Conservation (phyloP, 2,888 invertebrate genomes). For the Drosophila fungiperda region DNA sequence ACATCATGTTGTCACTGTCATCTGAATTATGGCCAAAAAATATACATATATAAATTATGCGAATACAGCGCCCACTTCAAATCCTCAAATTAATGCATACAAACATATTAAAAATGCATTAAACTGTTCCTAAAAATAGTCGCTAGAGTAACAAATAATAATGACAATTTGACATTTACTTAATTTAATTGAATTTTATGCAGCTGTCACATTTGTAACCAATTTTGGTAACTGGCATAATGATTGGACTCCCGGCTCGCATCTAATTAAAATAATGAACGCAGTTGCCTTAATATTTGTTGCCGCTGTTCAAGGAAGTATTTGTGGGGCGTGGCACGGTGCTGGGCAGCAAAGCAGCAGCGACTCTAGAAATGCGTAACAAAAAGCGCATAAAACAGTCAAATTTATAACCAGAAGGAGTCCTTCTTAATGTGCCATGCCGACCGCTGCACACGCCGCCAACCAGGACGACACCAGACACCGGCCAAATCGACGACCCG, state of each 20-base stretch:
- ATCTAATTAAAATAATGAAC: conserved; percentile 74
- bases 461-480: conserved; percentile 52
- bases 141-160: background rate
- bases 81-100: background rate
- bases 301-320: conserved; percentile 43
- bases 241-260: conserved; percentile 26
- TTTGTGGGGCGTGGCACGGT: conserved; percentile 62
- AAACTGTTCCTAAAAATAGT: conserved; percentile 16
- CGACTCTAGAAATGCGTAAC: conserved; percentile 60
- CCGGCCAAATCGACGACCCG: background rate
- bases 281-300: conserved; percentile 20
- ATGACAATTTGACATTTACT: conserved; percentile 40
- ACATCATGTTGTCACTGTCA: conserved; percentile 6
- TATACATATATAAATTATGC: conserved; percentile 17
- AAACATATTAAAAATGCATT: conserved; percentile 59
- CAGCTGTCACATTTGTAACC: conserved; percentile 19
- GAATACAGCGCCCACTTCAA: background rate
- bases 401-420: conserved; percentile 70
- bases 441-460: conserved; percentile 49
- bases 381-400: conserved; percentile 71
- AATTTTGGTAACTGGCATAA: conserved; percentile 17
- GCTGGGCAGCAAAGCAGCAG: conserved; percentile 24
- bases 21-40: conserved; percentile 27
- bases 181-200: conserved; percentile 62
- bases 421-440: conserved; percentile 74